phyloP scores from a whole-genome alignment of 2,113 vertebrate species.

The Campylomormyrus numenius region DNA sequence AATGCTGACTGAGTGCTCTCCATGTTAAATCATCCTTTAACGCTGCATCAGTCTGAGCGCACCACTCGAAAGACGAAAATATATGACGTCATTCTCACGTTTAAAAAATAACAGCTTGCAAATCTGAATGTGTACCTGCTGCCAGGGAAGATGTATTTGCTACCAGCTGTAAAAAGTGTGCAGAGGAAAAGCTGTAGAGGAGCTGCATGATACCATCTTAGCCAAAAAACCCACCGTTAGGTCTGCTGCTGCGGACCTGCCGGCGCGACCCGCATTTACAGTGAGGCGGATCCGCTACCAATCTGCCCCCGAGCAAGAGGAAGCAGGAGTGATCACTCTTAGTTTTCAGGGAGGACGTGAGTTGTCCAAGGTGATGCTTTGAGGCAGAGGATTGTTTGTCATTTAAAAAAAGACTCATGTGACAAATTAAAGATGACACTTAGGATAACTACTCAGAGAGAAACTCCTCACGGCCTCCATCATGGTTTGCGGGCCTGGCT shows the following conservation, averaged over 20 bases:
- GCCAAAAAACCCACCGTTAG: background rate
- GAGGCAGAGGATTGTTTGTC: background rate
- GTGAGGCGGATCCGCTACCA: background rate
- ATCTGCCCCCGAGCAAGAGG: background rate
- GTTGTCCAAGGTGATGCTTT: background rate
- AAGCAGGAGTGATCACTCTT: background rate
- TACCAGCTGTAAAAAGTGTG: background rate
- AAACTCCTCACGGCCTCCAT: background rate
- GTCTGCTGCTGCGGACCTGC: background rate
- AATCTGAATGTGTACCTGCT: background rate
- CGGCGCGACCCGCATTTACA: background rate
- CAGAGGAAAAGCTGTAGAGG: background rate
- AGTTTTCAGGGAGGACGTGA: background rate
- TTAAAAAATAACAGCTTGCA: background rate
- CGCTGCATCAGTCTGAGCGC: background rate
- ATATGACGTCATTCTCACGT: background rate
- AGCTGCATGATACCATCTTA: background rate
- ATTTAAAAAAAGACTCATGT: background rate
- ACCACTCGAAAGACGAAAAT: background rate
- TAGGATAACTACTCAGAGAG: background rate
- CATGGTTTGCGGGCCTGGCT: background rate
- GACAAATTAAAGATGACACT: background rate
- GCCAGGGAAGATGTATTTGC: background rate
- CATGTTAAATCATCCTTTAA: background rate
- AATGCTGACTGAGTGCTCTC: background rate